phyloP scores from a whole-genome alignment of 2,797 vertebrate genomes.

The Paguma larvata region DNA sequence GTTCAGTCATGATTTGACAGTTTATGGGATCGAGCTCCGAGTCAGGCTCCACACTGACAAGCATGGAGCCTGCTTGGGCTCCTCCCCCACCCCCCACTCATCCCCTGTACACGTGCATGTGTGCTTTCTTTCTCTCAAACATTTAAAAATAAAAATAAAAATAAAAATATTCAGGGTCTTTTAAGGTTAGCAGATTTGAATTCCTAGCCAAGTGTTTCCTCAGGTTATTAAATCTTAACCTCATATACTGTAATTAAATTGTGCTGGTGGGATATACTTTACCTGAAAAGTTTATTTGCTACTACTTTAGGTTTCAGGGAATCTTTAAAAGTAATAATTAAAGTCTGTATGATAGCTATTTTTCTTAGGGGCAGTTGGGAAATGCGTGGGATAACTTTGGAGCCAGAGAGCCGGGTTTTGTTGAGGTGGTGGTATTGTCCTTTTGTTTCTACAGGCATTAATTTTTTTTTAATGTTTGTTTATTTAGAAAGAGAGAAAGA shows the following conservation, averaged over 20 bases:
- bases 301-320: neutral
- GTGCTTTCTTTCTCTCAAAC: too few species aligned
- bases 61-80: too few species aligned
- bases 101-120: too few species aligned
- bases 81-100: too few species aligned
- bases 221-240: neutral
- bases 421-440: neutral
- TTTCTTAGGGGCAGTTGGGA: neutral
- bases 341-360: neutral
- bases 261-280: neutral
- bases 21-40: too few species aligned
- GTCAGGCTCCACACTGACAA: too few species aligned
- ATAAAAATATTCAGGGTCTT: neutral
- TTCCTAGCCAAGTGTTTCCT: conserved; percentile 7
- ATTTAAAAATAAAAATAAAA: neutral
- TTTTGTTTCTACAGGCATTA: neutral
- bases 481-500: too few species aligned
- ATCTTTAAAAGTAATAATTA: conserved; percentile 11
- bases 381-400: neutral
- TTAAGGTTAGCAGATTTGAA: conserved; percentile 3
- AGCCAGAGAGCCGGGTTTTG: neutral
- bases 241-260: conserved; percentile 29
- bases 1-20: too few species aligned
- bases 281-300: neutral
- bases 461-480: neutral